Evolutionary conservation across 1,140 invertebrate genomes (phyloP).

Genomic region (Cydia amplana): DNA sequence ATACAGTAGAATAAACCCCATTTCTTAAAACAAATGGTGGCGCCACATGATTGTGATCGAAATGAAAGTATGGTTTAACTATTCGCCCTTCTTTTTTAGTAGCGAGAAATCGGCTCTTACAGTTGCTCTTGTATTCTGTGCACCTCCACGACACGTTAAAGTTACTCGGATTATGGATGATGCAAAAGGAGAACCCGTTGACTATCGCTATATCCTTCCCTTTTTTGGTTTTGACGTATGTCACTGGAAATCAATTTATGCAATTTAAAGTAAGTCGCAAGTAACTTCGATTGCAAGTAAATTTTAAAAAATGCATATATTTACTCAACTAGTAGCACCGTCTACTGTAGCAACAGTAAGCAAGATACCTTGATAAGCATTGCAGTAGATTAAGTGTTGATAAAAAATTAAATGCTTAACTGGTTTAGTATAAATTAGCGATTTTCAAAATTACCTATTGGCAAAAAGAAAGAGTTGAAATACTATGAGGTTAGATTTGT

Average conservation of each 20-base stretch:
- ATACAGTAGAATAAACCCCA: constrained; percentile 19
- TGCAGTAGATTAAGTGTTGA: too few species aligned
- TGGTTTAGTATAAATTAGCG: too few species aligned
- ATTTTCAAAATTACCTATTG: too few species aligned
- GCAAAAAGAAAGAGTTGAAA: too few species aligned
- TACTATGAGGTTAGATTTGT: too few species aligned
- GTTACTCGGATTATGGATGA: constrained; percentile 31
- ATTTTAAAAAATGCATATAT: too few species aligned
- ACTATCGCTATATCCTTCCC: constrained; percentile 40
- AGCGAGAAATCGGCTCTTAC: constrained; percentile 37
- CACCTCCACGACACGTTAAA: constrained; percentile 40
- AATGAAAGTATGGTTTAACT: neutral
- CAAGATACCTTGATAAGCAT: too few species aligned
- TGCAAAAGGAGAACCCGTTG: constrained; percentile 40
- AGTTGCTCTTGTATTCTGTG: constrained; percentile 29
- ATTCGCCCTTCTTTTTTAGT: constrained; percentile 35
- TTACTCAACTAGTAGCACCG: too few species aligned
- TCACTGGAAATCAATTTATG: constrained; percentile 40
- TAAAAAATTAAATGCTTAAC: too few species aligned
- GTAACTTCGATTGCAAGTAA: too few species aligned
- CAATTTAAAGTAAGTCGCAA: neutral
- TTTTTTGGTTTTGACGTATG: constrained; percentile 32
- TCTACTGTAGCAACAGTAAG: too few species aligned
- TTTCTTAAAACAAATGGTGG: constrained; percentile 28
- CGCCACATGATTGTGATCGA: constrained; percentile 34